These are phyloP conservation scores for Chitala chitala DNA, from an alignment of 2,113 vertebrate genomes.

Conservation along the genomic window DNA sequence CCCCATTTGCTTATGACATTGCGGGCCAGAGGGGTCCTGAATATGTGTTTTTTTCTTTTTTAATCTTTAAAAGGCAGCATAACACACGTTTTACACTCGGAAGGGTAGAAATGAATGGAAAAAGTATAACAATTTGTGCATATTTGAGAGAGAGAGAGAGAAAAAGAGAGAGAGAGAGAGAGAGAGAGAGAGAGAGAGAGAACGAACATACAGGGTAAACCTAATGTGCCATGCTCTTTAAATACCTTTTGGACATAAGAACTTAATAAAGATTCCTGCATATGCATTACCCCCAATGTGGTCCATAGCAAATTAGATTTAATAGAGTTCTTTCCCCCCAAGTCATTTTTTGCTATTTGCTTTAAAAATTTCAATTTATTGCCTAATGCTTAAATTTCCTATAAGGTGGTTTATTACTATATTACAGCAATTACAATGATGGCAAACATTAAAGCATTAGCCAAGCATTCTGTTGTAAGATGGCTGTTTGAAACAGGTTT, in stretches of 20 bases:
- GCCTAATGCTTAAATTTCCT: conserved; percentile 79
- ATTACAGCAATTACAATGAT: conserved; percentile 81
- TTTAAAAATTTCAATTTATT: conserved; percentile 93
- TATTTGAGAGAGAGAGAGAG: conserved; percentile 69
- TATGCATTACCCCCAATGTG: conserved; percentile 86
- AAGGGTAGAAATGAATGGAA: conserved; percentile 35
- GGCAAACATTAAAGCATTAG: conserved; percentile 81
- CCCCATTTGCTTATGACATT: conserved; percentile 51
- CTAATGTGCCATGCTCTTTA: conserved; percentile 75
- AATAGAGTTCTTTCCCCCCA: conserved; percentile 85
- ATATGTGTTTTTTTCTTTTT: background rate
- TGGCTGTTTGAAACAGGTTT: conserved; percentile 65
- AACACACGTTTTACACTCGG: conserved; percentile 70
- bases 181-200: conserved; percentile 64
- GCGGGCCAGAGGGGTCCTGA: conserved; percentile 52
- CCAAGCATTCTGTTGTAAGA: conserved; percentile 70
- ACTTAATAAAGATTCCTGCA: conserved; percentile 77
- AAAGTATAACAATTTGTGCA: conserved; percentile 45
- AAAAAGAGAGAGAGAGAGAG: conserved; percentile 66
- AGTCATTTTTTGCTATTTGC: conserved; percentile 81
- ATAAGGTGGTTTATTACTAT: conserved; percentile 77
- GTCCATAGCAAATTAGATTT: conserved; percentile 98
- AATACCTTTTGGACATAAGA: conserved; percentile 87
- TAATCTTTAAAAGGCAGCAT: conserved; percentile 57
- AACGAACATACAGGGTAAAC: conserved; percentile 57